Percentiles rank a stretch among this genome's conserved stretches.
phyloP scores from a whole-genome alignment of 2,888 invertebrate genomes.

The Miltochrista miniata region DNA sequence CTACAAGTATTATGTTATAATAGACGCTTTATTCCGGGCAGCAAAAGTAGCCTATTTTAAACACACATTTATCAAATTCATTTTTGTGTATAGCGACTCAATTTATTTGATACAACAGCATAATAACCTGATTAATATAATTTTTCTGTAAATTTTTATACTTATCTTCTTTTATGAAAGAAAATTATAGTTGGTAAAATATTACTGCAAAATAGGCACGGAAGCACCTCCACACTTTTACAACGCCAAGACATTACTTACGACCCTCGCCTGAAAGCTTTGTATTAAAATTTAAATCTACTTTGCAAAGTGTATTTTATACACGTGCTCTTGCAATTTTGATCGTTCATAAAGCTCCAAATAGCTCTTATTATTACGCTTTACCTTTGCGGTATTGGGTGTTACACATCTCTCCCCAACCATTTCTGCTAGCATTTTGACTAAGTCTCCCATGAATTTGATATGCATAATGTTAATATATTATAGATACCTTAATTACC shows the following conservation, averaged over 20 bases:
- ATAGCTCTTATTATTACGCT: slow-evolving; percentile 79
- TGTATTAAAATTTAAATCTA: slow-evolving; percentile 84
- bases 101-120: background rate
- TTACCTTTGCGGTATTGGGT: slow-evolving; percentile 79
- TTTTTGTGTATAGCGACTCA: too few relatives aligned
- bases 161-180: slow-evolving; percentile 7
- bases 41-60: too few relatives aligned
- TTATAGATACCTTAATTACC: slow-evolving; percentile 80
- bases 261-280: slow-evolving; percentile 81
- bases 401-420: slow-evolving; percentile 71
- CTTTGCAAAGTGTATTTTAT: slow-evolving; percentile 84
- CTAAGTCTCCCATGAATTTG: slow-evolving; percentile 73
- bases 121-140: slow-evolving; percentile 7
- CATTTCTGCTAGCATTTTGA: slow-evolving; percentile 65
- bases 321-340: slow-evolving; percentile 82
- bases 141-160: slow-evolving; percentile 24
- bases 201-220: slow-evolving; percentile 31
- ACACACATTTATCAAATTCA: too few relatives aligned
- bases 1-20: background rate
- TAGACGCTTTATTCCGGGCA: too few relatives aligned
- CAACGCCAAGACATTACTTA: slow-evolving; percentile 77
- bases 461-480: slow-evolving; percentile 78
- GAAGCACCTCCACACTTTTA: slow-evolving; percentile 68
- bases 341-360: slow-evolving; percentile 81
- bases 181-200: slow-evolving; percentile 26